Base-by-base conservation (phyloP, 64 coral and sea anemone genomes). In the Cladopsammia gracilis region DNA sequence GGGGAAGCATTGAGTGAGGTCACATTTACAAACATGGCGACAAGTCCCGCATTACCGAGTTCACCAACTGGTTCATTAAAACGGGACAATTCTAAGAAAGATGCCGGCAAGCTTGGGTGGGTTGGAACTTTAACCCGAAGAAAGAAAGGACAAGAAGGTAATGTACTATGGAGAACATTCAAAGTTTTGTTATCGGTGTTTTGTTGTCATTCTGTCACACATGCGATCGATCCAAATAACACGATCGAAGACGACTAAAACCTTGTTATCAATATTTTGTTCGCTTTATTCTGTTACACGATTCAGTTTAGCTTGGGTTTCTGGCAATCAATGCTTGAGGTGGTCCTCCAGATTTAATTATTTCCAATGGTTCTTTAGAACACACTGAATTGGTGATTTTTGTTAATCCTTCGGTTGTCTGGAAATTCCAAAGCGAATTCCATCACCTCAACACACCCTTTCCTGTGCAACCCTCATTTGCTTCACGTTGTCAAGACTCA, bases 111-210 rank as follows among this genome's bases (percentile, higher is more conserved):
- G 7, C 85, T 91, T 77, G 94, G 94, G 8, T 95, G 94, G 94
- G 90, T 95, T 75, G 94, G 94, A n/a, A 95, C 94, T 49, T 74
- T 95, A 20, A 90, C 94, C 15, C 73, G 94, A 44, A 48, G 82
- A 43, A 95, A 95, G 42, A 95, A 95, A 59, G 75, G 61, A 74
- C 82, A 95, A 83, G 89, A 82, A 73, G 78, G 87, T 89, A 24
- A 57, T 22, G 2, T 53, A 56, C 23, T 73, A 52, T 23, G 50
- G 25, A 26, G 18, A 12, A 34, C 8, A 70, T 7, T 26, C 25
- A 2, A 34, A 34, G 34, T 34, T 34, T 34, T 34, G 34, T 34
- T 34, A 34, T 34, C 34, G 34, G 34, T 34, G 34, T 34, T 34
- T 34, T 34, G 34, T 34, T 34, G 34, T 34, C 34, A 34, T 34